Conservation (phyloP, 2,113 vertebrate species). For the Limanda limanda region DNA sequence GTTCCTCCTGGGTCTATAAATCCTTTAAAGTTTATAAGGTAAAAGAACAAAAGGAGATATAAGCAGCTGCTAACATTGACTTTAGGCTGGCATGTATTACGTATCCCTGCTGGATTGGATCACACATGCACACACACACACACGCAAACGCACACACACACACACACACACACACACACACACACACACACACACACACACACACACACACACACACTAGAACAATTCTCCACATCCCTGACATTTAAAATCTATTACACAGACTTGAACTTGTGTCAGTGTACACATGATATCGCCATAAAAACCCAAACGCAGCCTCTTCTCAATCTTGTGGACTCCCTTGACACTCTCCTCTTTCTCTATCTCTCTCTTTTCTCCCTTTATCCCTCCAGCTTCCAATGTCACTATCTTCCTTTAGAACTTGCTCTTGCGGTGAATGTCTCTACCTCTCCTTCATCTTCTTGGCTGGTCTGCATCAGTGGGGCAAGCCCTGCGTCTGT, state of each 20-base stretch:
- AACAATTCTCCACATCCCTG: conserved; percentile 23
- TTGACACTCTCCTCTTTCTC: conserved; percentile 15
- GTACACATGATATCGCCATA: conserved; percentile 27
- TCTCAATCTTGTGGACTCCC: conserved; percentile 34
- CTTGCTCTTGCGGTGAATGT: conserved; percentile 1
- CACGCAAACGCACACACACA: conserved; percentile 2
- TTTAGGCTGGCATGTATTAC: conserved; percentile 37
- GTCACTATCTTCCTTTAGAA: conserved; percentile 20
- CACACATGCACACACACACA: conserved; percentile 10
- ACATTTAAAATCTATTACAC: conserved; percentile 65
- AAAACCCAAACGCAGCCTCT: conserved; percentile 41
- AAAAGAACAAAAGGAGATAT: conserved; percentile 13
- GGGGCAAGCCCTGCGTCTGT: not conserved
- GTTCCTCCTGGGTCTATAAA: conserved; percentile 25
- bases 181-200: conserved; percentile 2
- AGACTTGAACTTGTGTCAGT: conserved; percentile 47
- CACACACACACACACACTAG: conserved; percentile 10
- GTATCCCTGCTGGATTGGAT: conserved; percentile 23
- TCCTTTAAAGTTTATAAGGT: conserved; percentile 18
- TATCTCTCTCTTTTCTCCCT: not conserved
- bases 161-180: too few species aligned
- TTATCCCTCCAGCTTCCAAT: conserved; percentile 14
- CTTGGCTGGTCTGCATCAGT: not conserved
- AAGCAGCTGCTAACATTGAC: conserved; percentile 17
- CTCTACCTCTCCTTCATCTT: not conserved